phyloP scores from a whole-genome alignment of 2,113 vertebrate species.

The Anolis sagrei region DNA sequence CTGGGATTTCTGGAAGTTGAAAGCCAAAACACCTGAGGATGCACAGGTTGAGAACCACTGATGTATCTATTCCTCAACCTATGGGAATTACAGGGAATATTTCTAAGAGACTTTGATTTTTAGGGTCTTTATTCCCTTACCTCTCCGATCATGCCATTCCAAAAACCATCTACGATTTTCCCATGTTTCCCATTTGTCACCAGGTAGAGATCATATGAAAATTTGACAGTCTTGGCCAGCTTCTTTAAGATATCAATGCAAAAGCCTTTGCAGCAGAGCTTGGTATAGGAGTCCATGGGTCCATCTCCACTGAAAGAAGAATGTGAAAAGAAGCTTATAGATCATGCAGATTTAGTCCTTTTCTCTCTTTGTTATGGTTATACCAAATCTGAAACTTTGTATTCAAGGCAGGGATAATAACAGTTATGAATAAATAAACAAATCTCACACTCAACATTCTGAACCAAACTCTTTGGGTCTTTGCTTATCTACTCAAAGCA shows the following conservation, averaged over 20 bases:
- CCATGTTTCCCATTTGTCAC: slow-evolving; percentile 98
- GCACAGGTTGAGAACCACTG: too few relatives aligned
- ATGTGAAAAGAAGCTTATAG: accelerated
- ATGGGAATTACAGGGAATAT: neutral
- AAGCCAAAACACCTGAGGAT: too few relatives aligned
- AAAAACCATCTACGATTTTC: slow-evolving; percentile 93
- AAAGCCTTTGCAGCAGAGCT: slow-evolving; percentile 98
- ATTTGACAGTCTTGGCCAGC: slow-evolving; percentile 91
- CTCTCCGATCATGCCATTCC: slow-evolving; percentile 99
- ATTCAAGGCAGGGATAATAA: too few relatives aligned
- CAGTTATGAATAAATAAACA: too few relatives aligned
- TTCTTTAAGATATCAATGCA: slow-evolving; percentile 99
- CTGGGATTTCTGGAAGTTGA: too few relatives aligned
- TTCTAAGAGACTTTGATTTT: neutral
- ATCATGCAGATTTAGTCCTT: neutral
- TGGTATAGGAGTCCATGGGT: slow-evolving; percentile 88
- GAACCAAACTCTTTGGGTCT: neutral
- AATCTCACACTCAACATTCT: neutral
- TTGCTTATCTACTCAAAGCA: neutral
- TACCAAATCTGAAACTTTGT: neutral
- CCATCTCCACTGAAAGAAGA: slow-evolving; percentile 51
- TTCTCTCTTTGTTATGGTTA: neutral
- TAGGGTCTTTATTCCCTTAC: slow-evolving; percentile 69
- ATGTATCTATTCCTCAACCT: neutral
- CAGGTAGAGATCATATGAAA: slow-evolving; percentile 97